Base-by-base conservation (phyloP, 2,888 invertebrate species). In the Entomobrya multifasciata region DNA sequence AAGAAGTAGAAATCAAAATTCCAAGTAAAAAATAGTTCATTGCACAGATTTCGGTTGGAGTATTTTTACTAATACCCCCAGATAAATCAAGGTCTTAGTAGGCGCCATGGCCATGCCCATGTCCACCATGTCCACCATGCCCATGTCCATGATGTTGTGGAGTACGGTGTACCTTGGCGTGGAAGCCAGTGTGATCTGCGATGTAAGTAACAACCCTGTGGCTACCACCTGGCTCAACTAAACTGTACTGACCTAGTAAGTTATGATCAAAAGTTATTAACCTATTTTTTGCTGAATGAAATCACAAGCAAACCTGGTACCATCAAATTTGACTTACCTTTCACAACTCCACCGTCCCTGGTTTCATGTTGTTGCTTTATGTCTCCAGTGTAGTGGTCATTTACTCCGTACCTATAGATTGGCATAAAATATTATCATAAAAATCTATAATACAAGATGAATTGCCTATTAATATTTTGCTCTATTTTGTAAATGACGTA, bases 161-260 rank as follows among this genome's bases (percentile, higher is more conserved):
- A 67, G 89, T 89, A 13, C 90, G 86, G 60, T 90, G 89, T 13
- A 89, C 89, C 55, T 95, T 94, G 30, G 95, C 96, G 93, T 95
- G 95, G 93, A 96, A 96, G 57, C 96, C 96, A 91, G 95, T 95
- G 25, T 91, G 94, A 92, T 96, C 96, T 11, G 96, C 95, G 0
- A 95, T 95, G 91, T 96, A 96, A 91, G 94, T 94, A 60, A 96
- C 96, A 72, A 95, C 94, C 90, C 96, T 93, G 82, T 95, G 93
- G 85, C 94, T 94, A 89, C 96, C 96, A 92, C 96, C 96, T 55
- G 96, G 95, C 92, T 96, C 96, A 52, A 96, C 94, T 41, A 96
- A 92, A 91, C 94, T 94, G 93, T 96, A 96, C 92, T 96, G 95
- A 22, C 96, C 96, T 47, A 41, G n/a, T n/a, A n/a, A n/a, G n/a